Evolutionary conservation across 2,888 invertebrate genomes (phyloP), one percentile per base, ranked within the genome.

Genomic region (Mellilla xanthometata): DNA sequence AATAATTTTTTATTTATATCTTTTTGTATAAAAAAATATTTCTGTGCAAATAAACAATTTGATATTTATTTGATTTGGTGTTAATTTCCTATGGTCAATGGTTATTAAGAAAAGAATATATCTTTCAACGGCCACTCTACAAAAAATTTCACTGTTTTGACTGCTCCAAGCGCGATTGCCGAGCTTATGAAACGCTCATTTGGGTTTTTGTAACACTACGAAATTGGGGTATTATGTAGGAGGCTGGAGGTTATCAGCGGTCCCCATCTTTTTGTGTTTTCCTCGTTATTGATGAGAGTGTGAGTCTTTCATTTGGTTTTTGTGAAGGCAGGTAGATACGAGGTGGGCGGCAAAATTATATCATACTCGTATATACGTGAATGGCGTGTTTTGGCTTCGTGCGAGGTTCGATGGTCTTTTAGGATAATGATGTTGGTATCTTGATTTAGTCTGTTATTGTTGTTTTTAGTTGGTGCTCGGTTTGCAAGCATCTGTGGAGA

Each of bases 181-280:
- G 46, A 38, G 43, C 54, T 51, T 49, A 57, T 56, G 52, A 57
- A 57, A 54, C 45, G 44, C 50, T 54, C 60, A 56, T 60, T 58
- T 46, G 49, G 48, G 50, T 56, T 58, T 58, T 56, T 54, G 57
- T 51, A 42, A 47, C 39, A 35, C 44, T 38, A 41, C 47, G 45
- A 46, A 56, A 52, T 52, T 51, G 50, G 51, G 52, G 48, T 52
- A 51, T 57, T 51, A 54, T 52, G 50, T 36, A 12, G 40, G 12
- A 10, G 36, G 38, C 44, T 29, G 34, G 40, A 30, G 33, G 42
- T 35, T 56, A 53, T 56, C 56, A 38, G 29, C 8, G 44, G 27
- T 10, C 29, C 53, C 53, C 27, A 53, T 53, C 56, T 56, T 49
- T 51, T 53, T 56, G 53, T 56, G 35, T 45, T 55, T 46, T 30